Evolutionary conservation across 2,888 invertebrate genomes (phyloP).

Genomic region (Zonitis immaculata): DNA sequence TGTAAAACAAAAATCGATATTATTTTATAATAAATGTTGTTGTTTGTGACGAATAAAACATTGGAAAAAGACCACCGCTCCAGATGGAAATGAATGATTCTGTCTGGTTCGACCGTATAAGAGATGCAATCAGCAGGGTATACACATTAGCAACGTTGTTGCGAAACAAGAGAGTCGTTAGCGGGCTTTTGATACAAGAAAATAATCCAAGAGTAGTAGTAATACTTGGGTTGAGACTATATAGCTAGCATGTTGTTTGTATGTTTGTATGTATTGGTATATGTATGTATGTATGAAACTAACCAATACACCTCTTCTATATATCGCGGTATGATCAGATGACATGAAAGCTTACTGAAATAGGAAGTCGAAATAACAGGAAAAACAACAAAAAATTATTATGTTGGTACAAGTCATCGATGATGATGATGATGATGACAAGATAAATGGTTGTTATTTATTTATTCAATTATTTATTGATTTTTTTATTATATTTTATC

Average conservation of each 20-base stretch:
- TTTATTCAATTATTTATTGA: no score
- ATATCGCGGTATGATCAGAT: slow-evolving; percentile 19
- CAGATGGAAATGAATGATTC: slow-evolving; percentile 20
- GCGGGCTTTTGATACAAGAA: slow-evolving; percentile 17
- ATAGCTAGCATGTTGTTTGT: slow-evolving; percentile 7
- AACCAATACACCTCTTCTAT: no score
- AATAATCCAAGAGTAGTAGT: slow-evolving; percentile 10
- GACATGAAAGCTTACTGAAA: slow-evolving; percentile 18
- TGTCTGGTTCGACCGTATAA: slow-evolving; percentile 12
- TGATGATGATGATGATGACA: background rate
- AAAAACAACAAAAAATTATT: background rate
- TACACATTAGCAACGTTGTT: slow-evolving; percentile 22
- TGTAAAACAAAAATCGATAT: no score
- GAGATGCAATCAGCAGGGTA: slow-evolving; percentile 18
- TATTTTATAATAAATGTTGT: no score
- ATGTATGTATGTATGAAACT: no score
- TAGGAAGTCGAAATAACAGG: slow-evolving; percentile 15
- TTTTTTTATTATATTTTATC: no score
- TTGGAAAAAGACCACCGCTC: slow-evolving; percentile 11
- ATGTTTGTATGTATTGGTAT: slow-evolving; percentile 21
- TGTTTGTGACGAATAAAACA: background rate
- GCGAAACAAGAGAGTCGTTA: slow-evolving; percentile 22
- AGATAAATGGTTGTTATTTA: background rate
- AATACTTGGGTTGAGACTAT: no score
- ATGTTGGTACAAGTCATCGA: background rate